Conservation (phyloP, 2,888 invertebrate species). For the Diplazon laetatorius region DNA sequence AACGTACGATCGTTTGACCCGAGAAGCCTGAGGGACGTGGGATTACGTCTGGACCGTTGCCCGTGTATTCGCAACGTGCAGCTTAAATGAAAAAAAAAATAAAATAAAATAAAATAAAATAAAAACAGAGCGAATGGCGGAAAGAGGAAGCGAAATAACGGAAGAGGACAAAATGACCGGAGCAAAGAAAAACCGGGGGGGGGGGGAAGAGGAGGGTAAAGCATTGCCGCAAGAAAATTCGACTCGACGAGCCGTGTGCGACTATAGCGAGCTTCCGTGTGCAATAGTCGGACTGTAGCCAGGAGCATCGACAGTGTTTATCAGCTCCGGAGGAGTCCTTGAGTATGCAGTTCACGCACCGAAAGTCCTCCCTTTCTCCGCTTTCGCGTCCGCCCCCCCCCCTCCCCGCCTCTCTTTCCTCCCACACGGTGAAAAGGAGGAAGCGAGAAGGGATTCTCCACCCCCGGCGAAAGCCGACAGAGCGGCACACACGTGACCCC, state of each 20-base stretch:
- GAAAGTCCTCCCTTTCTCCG: conserved; percentile 62
- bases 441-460: conserved; percentile 4
- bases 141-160: neutral
- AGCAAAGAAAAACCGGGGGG: neutral
- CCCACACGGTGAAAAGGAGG: conserved; percentile 8
- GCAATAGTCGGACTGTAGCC: conserved; percentile 59
- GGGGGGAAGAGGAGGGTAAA: conserved; percentile 23
- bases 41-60: conserved; percentile 71
- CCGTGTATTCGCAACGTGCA: conserved; percentile 56
- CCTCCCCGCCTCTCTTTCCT: conserved; percentile 15
- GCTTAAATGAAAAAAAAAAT: neutral
- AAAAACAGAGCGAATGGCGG: conserved; percentile 5
- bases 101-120: neutral
- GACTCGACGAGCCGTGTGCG: conserved; percentile 49
- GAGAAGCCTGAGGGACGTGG: conserved; percentile 17
- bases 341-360: conserved; percentile 75
- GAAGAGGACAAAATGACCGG: neutral
- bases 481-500: conserved; percentile 61
- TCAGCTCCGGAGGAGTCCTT: conserved; percentile 67
- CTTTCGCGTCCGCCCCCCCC: conserved; percentile 50
- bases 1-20: conserved; percentile 25
- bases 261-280: conserved; percentile 29
- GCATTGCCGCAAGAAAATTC: conserved; percentile 60
- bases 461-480: conserved; percentile 33
- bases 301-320: conserved; percentile 72